Evolutionary conservation across 2,888 invertebrate species (phyloP), one percentile per base, ranked within the genome.

Genomic region (Cactoblastis cactorum): DNA sequence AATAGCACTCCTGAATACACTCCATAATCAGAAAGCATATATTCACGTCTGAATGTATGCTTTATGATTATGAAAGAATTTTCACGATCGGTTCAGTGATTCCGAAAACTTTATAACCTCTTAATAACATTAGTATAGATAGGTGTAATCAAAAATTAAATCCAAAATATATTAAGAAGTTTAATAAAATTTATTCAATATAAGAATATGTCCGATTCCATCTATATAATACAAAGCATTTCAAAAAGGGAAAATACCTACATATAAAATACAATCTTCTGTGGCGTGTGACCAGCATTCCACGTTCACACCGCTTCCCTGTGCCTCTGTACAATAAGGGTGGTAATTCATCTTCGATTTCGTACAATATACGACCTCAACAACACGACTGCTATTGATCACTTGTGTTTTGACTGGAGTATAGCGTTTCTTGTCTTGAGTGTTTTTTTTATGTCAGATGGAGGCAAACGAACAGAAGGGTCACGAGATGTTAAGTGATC

Each of bases 161-260:
- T 59, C 56, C 43, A 52, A 55, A 54, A 59, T 65, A 37, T 74
- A 69, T 76, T 80, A 78, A 67, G 74, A 81, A 84, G 77, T 88
- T 88, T 88, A 87, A 82, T 89, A 89, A 87, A 89, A 86, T 81
- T 84, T 84, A 73, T 78, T 83, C 80, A 84, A 83, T 89, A 89
- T 86, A 89, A 89, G 87, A 89, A 89, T 89, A 89, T 84, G 86
- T 88, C 88, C 83, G 86, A 88, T 88, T 88, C 87, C 86, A 86
- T 87, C 85, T 81, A 77, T 80, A 83, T 80, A 83, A 83, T 87
- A 89, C 87, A 90, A 85, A 88, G 82, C 83, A 74, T 83, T 84
- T 82, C 76, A 80, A 83, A 90, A 86, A 83, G 79, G 79, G 80
- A 77, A 80, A 81, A 83, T 82, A 83, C 80, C 85, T 87, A 86